Percentiles rank a stretch among this genome's conserved stretches.
Evolutionary conservation across 2,113 vertebrate species (phyloP).

Genomic region (Pseudopodoces humilis): DNA sequence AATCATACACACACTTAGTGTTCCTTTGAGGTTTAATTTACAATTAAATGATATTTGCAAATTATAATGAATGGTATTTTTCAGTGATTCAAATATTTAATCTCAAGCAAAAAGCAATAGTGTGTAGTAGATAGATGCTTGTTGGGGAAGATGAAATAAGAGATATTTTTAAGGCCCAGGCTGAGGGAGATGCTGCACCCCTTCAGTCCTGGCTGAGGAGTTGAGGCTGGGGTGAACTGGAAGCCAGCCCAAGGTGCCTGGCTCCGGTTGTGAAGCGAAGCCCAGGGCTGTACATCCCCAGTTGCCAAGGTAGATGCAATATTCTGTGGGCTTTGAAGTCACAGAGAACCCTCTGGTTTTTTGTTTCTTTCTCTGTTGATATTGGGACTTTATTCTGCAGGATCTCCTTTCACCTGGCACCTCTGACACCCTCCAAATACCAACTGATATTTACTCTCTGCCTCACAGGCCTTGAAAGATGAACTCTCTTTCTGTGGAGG

Average conservation of each 20-base stretch:
- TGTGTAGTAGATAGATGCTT: neutral
- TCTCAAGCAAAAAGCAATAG: slow-evolving; percentile 45
- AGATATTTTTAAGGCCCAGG: neutral
- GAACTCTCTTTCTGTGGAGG: neutral
- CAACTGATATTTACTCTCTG: neutral
- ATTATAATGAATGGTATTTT: slow-evolving; percentile 5
- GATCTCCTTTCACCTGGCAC: neutral
- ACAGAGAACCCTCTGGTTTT: neutral
- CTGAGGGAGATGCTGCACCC: neutral
- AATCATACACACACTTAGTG: neutral
- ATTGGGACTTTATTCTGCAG: neutral
- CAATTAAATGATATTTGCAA: neutral
- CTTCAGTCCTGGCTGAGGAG: neutral
- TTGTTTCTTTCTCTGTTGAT: neutral
- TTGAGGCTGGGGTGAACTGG: fast-evolving
- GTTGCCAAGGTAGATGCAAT: neutral
- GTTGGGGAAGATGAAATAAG: slow-evolving; percentile 20
- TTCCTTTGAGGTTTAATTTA: slow-evolving; percentile 48
- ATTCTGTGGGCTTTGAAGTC: neutral
- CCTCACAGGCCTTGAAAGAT: neutral
- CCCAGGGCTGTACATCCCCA: neutral
- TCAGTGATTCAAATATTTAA: slow-evolving; percentile 54
- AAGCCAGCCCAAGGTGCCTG: neutral
- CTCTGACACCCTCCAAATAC: neutral
- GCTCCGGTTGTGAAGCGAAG: neutral